A percentile compares a stretch with the other conserved stretches of the same genome.
phyloP scores from a whole-genome alignment of 2,888 invertebrate genomes.

The Pandemis cinnamomeana region DNA sequence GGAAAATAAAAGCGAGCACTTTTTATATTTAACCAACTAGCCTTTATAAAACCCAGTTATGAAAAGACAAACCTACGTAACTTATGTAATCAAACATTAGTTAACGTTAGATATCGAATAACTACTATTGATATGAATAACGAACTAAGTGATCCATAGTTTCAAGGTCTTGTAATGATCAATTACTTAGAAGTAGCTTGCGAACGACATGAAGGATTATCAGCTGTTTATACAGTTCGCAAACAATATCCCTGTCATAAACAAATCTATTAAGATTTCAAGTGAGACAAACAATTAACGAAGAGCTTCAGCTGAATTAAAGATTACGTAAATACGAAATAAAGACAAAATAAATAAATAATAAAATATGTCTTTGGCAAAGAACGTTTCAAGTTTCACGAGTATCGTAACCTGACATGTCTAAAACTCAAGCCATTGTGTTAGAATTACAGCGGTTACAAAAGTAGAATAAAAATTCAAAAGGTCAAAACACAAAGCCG shows the following conservation, averaged over 20 bases:
- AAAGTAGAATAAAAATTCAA: not conserved
- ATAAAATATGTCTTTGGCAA: not conserved
- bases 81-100: not conserved
- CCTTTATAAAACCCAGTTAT: not conserved
- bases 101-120: not conserved
- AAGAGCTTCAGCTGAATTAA: too few species aligned
- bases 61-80: not conserved
- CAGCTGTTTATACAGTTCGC: not conserved
- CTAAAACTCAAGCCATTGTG: not conserved
- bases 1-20: not conserved
- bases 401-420: not conserved
- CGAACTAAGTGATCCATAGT: not conserved
- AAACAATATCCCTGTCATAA: not conserved
- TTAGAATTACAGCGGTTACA: slow-evolving; percentile 1
- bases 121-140: not conserved
- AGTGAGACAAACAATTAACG: not conserved
- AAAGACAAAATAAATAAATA: too few species aligned
- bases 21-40: not conserved
- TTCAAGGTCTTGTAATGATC: slow-evolving; percentile 5
- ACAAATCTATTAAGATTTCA: not conserved
- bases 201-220: not conserved
- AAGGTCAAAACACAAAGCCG: slow-evolving; percentile 14
- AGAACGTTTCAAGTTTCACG: not conserved
- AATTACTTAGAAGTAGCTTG: not conserved
- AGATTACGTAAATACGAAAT: not conserved